A percentile compares a stretch with the other conserved stretches of the same genome.
phyloP scores from a whole-genome alignment of 1,140 invertebrate genomes.

The Macrostomum lignano region DNA sequence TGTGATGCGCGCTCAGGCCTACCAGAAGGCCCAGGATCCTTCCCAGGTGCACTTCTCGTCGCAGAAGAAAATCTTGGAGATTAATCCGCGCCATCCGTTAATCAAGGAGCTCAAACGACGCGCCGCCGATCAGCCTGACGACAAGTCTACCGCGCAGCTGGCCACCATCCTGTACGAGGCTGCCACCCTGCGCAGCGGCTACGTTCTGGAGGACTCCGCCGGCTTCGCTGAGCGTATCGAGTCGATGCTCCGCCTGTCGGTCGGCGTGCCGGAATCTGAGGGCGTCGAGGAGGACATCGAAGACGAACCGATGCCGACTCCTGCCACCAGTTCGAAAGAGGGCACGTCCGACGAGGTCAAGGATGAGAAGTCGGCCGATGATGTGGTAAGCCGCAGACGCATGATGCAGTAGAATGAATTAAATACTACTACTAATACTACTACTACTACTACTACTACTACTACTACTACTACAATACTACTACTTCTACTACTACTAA shows the following conservation, averaged over 20 bases:
- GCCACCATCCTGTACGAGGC: constrained; percentile 62
- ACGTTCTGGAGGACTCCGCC: constrained; percentile 50
- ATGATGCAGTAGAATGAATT: no score
- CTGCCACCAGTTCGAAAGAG: no score
- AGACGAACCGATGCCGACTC: no score
- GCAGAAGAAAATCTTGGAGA: constrained; percentile 87
- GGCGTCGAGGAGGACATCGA: constrained; percentile 2
- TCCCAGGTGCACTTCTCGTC: constrained; percentile 55
- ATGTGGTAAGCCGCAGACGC: no score
- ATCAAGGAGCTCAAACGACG: constrained; percentile 33
- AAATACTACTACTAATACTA: no score
- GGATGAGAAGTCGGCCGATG: no score
- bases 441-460: no score
- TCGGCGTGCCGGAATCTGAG: constrained; percentile 4
- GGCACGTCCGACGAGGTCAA: no score
- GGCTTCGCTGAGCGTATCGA: constrained; percentile 62
- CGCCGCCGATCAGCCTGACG: neutral
- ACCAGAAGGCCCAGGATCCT: constrained; percentile 73
- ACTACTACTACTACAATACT: no score
- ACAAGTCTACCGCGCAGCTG: constrained; percentile 41
- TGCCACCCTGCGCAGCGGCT: constrained; percentile 67
- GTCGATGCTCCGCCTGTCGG: neutral
- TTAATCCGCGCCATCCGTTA: constrained; percentile 84
- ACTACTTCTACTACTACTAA: no score
- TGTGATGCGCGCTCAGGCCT: constrained; percentile 72